Percentiles rank a stretch among this genome's conserved stretches.
Conservation (phyloP, 2,888 invertebrate species). For the Pachydiplax longipennis region DNA sequence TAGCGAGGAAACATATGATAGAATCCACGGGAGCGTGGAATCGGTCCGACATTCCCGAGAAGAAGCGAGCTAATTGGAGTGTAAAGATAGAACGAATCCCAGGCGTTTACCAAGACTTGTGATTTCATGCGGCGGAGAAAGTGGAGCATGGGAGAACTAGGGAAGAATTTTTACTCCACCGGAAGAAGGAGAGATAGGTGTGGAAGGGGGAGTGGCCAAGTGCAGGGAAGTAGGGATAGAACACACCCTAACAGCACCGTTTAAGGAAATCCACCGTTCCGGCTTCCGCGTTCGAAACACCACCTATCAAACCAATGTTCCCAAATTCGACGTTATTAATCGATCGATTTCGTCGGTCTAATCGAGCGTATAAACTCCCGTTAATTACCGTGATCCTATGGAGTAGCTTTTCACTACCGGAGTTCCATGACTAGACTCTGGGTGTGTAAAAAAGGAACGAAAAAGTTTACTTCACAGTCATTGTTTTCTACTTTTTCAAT, state of each 20-base stretch:
- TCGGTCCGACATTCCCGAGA: not conserved
- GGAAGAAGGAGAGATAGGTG: not conserved
- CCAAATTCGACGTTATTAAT: not conserved
- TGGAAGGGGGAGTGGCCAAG: not conserved
- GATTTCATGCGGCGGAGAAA: conserved; percentile 10
- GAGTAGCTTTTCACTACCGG: too few species aligned
- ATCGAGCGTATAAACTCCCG: not conserved
- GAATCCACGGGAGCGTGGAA: not conserved
- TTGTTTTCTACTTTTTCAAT: too few species aligned
- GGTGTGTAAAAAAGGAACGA: too few species aligned
- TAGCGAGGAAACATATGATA: not conserved
- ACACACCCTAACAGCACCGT: conserved; percentile 10
- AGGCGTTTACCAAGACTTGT: conserved; percentile 17
- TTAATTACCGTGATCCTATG: too few species aligned
- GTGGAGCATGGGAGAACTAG: conserved; percentile 23
- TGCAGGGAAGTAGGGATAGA: not conserved
- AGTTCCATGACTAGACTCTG: too few species aligned
- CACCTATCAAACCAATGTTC: not conserved
- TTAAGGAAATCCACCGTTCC: not conserved
- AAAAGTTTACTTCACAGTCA: too few species aligned
- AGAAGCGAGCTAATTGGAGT: not conserved
- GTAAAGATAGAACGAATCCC: not conserved
- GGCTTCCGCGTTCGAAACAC: conserved; percentile 11
- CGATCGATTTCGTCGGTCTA: not conserved
- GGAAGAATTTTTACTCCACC: not conserved